Evolutionary conservation across 2,113 vertebrate species (phyloP), one percentile per base, ranked within the genome.

Genomic region (Brachirus orientalis): DNA sequence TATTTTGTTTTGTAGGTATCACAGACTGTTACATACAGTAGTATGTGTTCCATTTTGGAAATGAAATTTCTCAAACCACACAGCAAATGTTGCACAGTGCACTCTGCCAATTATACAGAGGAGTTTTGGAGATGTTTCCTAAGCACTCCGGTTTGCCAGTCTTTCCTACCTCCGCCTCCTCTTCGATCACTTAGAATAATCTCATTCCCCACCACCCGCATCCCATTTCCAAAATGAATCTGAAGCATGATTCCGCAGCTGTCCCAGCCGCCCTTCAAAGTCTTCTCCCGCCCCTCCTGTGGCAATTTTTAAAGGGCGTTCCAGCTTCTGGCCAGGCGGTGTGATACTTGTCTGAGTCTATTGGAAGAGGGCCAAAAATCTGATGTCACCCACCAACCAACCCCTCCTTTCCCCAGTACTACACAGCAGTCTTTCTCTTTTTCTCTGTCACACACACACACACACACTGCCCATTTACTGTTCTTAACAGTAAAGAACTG

Each of bases 101-200:
- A 56, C 44, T 11, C 58, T 78, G 84, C 80, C 77, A 88, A 79
- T 77, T 82, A 68, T 69, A 78, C 68, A 71, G 79, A 79, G 17
- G 64, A 79, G 67, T 75, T 79, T 75, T 85, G 69, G 82, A 86
- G 76, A 82, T 41, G 59, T 83, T 85, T 85, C 83, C 60, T 76
- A 63, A 82, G 86, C 70, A 71, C 63, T 51, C 48, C 63, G 72
- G 71, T 54, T 79, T 86, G 83, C 79, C 86, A 87, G 79, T 77
- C 65, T 77, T 64, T 58, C 55, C 74, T 63, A 75, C 80, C 69
- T 69, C 75, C 67, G 37, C 87, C 75, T 86, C 83, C 80, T 83
- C 79, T 76, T 84, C 56, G 12, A 79, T 84, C 86, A 79, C 75
- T 88, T 77, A 77, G 75, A 85, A 88, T 87, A 86, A 86, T 91